These are phyloP conservation scores for Idaea straminata DNA, from an alignment of 2,888 invertebrate species.

Conservation along the genomic window DNA sequence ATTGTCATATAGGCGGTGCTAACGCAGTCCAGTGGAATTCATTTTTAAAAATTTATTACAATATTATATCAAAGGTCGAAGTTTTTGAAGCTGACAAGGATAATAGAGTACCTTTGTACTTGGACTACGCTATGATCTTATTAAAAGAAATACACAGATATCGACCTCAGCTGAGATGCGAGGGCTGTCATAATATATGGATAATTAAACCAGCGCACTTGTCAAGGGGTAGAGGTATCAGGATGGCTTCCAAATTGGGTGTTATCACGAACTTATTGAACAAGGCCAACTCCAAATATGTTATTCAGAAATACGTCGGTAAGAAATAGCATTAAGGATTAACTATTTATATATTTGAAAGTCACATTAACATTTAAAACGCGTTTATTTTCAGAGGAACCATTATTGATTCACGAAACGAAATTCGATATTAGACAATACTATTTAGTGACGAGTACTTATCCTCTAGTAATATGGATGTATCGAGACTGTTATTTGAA, in stretches of 20 bases:
- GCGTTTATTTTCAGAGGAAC: conserved; percentile 82
- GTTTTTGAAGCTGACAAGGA: conserved; percentile 65
- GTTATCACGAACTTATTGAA: conserved; percentile 84
- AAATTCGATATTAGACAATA: conserved; percentile 96
- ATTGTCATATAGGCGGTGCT: conserved; percentile 57
- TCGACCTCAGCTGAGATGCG: conserved; percentile 84
- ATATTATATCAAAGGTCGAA: conserved; percentile 79
- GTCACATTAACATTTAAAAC: neutral
- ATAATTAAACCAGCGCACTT: conserved; percentile 92
- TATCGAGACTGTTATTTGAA: conserved; percentile 91
- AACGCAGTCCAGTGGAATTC: conserved; percentile 83
- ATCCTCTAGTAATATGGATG: conserved; percentile 91
- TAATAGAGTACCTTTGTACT: conserved; percentile 56
- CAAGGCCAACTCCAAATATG: conserved; percentile 83
- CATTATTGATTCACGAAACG: conserved; percentile 89
- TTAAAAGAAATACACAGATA: conserved; percentile 80
- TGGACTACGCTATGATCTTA: conserved; percentile 74
- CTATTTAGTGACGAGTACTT: conserved; percentile 89
- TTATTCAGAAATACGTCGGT: conserved; percentile 96
- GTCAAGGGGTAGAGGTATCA: conserved; percentile 91
- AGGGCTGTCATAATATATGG: conserved; percentile 93
- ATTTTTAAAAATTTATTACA: conserved; percentile 84
- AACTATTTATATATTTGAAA: conserved; percentile 5
- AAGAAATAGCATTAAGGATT: conserved; percentile 32
- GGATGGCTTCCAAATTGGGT: conserved; percentile 86